Evolutionary conservation across 2,113 vertebrate species (phyloP), one percentile per base, ranked within the genome.

Genomic region (Myiozetetes cayanensis): DNA sequence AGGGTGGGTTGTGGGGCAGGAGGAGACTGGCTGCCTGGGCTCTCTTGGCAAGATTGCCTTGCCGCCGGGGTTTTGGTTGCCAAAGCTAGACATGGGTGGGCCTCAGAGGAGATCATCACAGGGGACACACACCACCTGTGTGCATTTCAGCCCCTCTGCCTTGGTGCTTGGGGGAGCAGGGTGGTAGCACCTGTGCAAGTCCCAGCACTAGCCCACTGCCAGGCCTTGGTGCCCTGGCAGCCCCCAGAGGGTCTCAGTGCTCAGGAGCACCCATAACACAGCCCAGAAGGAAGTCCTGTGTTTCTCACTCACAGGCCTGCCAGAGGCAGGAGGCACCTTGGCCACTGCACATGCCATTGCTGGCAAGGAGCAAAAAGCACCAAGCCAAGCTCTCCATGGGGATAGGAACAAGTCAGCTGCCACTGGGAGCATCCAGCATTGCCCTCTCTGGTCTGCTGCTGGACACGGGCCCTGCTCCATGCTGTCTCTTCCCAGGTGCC

Each of bases 281-380:
- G 61, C 56, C 10, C 17, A n/a, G 65, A 52, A 78, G 27, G 24
- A 78, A 44, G 47, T 81, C 33, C n/a, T 44, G 23, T 8, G 1
- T 87, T 89, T 85, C 25, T 52, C 15, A 30, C 47, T 39, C 50
- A 27, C 28, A 39, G 41, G 25, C 43, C 71, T 92, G 43, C 43
- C 0, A 1, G 15, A 49, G 20, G 18, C 27, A 76, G 87, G 58
- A 84, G 53, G 28, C 70, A 83, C 35, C 62, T 85, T 3, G 3
- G 28, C 55, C 35, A 17, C 73, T 2, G 1, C 52, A 91, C 4
- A 0, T 53, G 43, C 63, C 6, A 0, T 70, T 89, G 31, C 47
- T 81, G 39, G 31, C 22, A 12, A 81, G 70, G 35, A 85, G 23
- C 27, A 71, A 63, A 91, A 85, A 81, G n/a, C 50, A 67, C 35